phyloP scores from a whole-genome alignment of 2,113 vertebrate genomes.

The Dicentrarchus labrax region DNA sequence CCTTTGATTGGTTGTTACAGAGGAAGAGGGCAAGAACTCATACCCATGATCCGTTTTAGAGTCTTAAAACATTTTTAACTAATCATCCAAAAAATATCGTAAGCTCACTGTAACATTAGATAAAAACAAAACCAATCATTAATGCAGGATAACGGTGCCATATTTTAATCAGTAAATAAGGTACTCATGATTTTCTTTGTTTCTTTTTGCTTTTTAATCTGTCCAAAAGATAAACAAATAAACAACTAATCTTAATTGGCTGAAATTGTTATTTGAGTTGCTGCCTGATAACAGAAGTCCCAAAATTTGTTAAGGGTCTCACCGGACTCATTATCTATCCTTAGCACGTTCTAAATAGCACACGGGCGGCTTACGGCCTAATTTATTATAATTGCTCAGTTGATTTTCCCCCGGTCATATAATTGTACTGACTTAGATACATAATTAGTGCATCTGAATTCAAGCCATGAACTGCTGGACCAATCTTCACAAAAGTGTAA shows the following conservation, averaged over 20 bases:
- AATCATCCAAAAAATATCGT: background rate
- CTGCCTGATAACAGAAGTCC: conserved; percentile 21
- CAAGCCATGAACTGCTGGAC: conserved; percentile 14
- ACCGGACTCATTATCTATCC: conserved; percentile 46
- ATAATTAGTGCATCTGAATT: conserved; percentile 52
- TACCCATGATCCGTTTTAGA: background rate
- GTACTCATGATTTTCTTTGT: background rate
- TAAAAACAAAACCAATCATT: background rate
- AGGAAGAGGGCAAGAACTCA: background rate
- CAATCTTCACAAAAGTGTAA: conserved; percentile 14
- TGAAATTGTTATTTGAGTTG: conserved; percentile 25
- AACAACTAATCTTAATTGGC: background rate
- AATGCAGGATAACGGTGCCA: background rate
- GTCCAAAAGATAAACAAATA: conserved; percentile 13
- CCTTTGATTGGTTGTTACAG: conserved; percentile 64
- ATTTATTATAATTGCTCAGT: conserved; percentile 43
- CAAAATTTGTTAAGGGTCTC: conserved; percentile 33
- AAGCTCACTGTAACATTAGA: background rate
- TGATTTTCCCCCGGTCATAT: conserved; percentile 34
- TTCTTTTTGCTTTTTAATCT: conserved; percentile 19
- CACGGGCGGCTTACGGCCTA: conserved; percentile 11
- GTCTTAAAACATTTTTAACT: background rate
- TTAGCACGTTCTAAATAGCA: conserved; percentile 26
- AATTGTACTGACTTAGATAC: conserved; percentile 49
- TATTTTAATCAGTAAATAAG: conserved; percentile 3